These are phyloP conservation scores for Epinotia demarniana DNA, from an alignment of 2,888 invertebrate genomes.

Conservation along the genomic window DNA sequence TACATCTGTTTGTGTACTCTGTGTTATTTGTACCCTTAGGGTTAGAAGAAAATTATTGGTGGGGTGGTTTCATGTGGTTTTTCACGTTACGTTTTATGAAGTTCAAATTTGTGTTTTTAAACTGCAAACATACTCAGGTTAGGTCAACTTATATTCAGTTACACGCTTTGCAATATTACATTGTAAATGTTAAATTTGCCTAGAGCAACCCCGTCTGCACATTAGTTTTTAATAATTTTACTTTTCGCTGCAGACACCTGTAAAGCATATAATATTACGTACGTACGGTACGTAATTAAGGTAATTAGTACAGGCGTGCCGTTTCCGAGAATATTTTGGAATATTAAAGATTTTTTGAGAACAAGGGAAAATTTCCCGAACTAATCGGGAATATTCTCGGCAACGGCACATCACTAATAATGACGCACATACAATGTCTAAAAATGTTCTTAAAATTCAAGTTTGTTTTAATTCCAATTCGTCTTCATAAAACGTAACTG, in stretches of 20 bases:
- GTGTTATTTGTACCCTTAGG: conserved; percentile 16
- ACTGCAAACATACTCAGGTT: background rate
- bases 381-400: background rate
- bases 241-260: too few relatives aligned
- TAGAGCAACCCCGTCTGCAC: background rate
- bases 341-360: background rate
- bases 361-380: too few relatives aligned
- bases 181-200: too few relatives aligned
- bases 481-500: conserved; percentile 31
- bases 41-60: conserved; percentile 42
- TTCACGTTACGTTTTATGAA: conserved; percentile 20
- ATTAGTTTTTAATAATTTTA: too few relatives aligned
- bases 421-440: background rate
- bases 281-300: background rate
- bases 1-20: conserved; percentile 9
- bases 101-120: background rate
- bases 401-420: background rate
- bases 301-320: background rate
- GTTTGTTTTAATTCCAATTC: background rate
- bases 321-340: background rate
- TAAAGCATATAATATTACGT: too few relatives aligned
- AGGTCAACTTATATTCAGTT: background rate
- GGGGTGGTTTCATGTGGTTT: conserved; percentile 20
- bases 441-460: background rate
- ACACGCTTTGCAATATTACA: too few relatives aligned